Base-by-base conservation (phyloP, 2,113 vertebrate species). In the Myotis yumanensis region DNA sequence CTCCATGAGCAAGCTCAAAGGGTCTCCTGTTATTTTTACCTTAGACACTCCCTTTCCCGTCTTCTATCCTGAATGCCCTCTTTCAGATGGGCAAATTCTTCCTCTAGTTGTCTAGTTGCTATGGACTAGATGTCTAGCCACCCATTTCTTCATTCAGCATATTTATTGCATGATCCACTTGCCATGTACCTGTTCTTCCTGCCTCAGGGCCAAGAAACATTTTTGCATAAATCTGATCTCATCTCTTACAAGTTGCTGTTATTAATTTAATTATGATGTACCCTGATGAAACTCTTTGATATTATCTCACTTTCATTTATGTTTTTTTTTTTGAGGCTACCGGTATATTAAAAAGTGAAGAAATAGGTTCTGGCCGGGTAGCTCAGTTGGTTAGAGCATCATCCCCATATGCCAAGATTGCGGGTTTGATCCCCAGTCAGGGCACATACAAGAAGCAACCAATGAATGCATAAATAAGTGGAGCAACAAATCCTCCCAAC, bases 181-280 rank as follows among this genome's bases (percentile, higher is more conserved):
- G 82, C 37, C 51, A 84, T 32, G 48, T 54, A 93, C 51, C 52
- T 51, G 46, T 79, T 92, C 30, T 64, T 96, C 75, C 85, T 96
- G 48, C 32, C 18, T 66, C 71, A 83, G 43, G 94, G 43, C 35
- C 73, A 86, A 64, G 86, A 66, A 89, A 83, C 28, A 66, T 57
- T 93, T 96, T 91, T 96, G 64, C 43, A 71, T 87, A 94, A 64
- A 93, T 92, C 22, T 95, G 87, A 89, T 72, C 81, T 93, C 23
- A 90, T 68, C 86, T 94, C 69, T 57, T 93, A 14, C 22, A 17
- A 52, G 51, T 71, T 87, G 46, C 75, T 89, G 57, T 30, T 86
- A 93, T 75, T 89, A 89, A 77, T 89, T 93, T 62, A 69, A 94
- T 94, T 89, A 28, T 80, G 51, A 86, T 11, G 35, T 62, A 85